Base-by-base conservation (phyloP, 2,113 vertebrate genomes). In the Hipposideros armiger region DNA sequence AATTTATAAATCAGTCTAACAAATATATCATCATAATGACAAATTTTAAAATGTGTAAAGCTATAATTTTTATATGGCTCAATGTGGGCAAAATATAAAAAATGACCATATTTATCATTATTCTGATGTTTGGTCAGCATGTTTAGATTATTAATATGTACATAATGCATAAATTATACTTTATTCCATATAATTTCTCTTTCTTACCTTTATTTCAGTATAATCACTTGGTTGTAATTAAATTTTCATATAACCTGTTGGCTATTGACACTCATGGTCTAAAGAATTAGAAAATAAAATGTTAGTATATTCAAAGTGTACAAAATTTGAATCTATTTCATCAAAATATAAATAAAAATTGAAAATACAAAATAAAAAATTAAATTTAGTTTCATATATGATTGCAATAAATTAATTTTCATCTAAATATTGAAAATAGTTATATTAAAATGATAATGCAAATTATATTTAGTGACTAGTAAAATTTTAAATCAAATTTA, bases 401-500 rank as follows among this genome's bases (percentile, higher is more conserved):
- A 22, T 86, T 78, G 19, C 17, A 91, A 54, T 62, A 56, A 89
- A n/a, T 56, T 45, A 90, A 36, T 52, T 72, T 74, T 20, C n/a
- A 73, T 54, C 7, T 72, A 77, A 78, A 32, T 83, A 73, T 28
- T 95, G 19, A 83, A 82, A 47, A 47, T 70, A 74, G 16, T 22
- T 80, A 42, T 58, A 85, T 40, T 78, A 36, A 76, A 92, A 60
- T 42, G 4, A 47, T 3, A 74, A 77, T 56, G 47, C 16, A 80
- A 80, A 81, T 89, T 90, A 36, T 6, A 62, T 56, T 47, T 56
- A 82, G 81, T 89, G 17, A 62, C 17, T 7, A 40, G 7, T 28
- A 82, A 64, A 83, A 72, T 78, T 94, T 92, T 52, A 92, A 78
- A 60, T 77, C n/a, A 82, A 87, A 76, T 60, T 36, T 58, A 54